Base-by-base conservation (phyloP, 2,888 invertebrate genomes). In the Lycocerus yunnanus region DNA sequence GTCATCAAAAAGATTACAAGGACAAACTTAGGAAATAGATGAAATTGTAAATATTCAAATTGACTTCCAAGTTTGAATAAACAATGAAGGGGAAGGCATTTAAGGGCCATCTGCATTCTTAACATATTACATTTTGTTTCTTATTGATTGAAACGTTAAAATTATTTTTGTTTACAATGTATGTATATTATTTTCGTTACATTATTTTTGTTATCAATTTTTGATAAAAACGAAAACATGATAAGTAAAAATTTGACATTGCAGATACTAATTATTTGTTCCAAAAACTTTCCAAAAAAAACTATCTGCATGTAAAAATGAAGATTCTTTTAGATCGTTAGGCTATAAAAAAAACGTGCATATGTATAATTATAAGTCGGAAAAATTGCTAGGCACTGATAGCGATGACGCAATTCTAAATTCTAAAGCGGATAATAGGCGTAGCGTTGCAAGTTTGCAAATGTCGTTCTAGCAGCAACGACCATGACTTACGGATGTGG, bases 401-500 rank as follows among this genome's bases (percentile, higher is more conserved):
- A 60, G 69, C 77, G 78, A 78, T 80, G 80, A 80, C 80, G 78
- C 74, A 78, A 80, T 74, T 74, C 68, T 73, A 78, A 78, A 75
- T 77, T 78, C 77, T 72, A 75, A 79, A 77, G 72, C 76, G 78
- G 72, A 77, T 79, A 78, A 78, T 78, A 80, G 76, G 79, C 75
- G 76, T 78, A 75, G 76, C 71, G 78, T 75, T 82, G 83, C 83
- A 83, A 81, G 82, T 82, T 83, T 84, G 84, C 84, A 83, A 84
- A 84, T 83, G 81, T 81, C 80, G 78, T 72, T 74, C 78, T 78
- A 71, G 77, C 72, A 77, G 77, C 75, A 75, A 75, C 77, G 77
- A 71, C 77, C 77, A 74, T 77, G 77, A 77, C 76, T 78, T 72
- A 80, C 78, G 78, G 79, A 77, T 75, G 72, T 71, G 65, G 77